Evolutionary conservation across 2,888 invertebrate species (phyloP), one percentile per base, ranked within the genome.

Genomic region (Tortrix viridana): DNA sequence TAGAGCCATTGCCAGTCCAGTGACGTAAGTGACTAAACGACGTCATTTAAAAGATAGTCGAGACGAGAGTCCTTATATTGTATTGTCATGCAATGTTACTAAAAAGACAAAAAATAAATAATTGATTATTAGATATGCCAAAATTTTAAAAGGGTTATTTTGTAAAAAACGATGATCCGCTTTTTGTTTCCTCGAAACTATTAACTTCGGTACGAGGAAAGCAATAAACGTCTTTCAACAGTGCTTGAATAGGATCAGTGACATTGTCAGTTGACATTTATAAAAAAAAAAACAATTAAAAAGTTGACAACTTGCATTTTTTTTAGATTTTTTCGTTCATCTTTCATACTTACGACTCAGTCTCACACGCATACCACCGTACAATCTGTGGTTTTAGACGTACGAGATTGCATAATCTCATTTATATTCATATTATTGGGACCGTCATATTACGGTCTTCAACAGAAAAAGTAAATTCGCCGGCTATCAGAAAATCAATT

Each of bases 11-110:
- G 60, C 14, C 4, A 20, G 23, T 53, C 14, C 14, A 54, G 16
- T 60, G 60, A 60, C 60, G 54, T 65, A 60, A 49, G 59, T 65
- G 64, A 59, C 64, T 53, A 32, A 49, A 65, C 59, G 48, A 58
- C 48, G 56, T 62, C 55, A 55, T 23, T 52, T 6, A 26, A 26
- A 26, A n/a, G n/a, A n/a, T n/a, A n/a, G n/a, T n/a, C n/a, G n/a
- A n/a, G n/a, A n/a, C n/a, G n/a, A n/a, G n/a, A n/a, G n/a, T n/a
- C n/a, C n/a, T n/a, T n/a, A n/a, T n/a, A n/a, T n/a, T n/a, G n/a
- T n/a, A n/a, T n/a, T n/a, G n/a, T n/a, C n/a, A n/a, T n/a, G n/a
- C n/a, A n/a, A n/a, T n/a, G n/a, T n/a, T n/a, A n/a, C n/a, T n/a
- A n/a, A n/a, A n/a, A n/a, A n/a, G n/a, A n/a, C n/a, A n/a, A n/a